A percentile compares a stretch with the other conserved stretches of the same genome.
Evolutionary conservation across 2,888 invertebrate species (phyloP).

Genomic region (Dasysyrphus albostriatus): DNA sequence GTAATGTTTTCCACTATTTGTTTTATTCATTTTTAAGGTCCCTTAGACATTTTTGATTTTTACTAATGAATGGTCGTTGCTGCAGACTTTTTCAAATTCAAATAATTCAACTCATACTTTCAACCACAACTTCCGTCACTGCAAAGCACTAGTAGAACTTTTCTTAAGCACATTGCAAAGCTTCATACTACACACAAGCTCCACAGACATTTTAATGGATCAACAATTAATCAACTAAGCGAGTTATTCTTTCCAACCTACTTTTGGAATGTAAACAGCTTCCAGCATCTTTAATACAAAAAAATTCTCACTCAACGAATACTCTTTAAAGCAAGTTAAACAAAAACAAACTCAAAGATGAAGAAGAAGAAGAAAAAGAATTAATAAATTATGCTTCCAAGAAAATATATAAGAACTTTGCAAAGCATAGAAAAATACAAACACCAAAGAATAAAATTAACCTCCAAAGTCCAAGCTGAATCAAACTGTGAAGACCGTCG

Average conservation of each 20-base stretch:
- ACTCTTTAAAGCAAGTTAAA: conserved; percentile 38
- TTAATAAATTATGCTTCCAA: conserved; percentile 36
- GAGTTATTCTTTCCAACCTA: neutral
- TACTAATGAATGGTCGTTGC: no score
- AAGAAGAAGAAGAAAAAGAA: neutral
- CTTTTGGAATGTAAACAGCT: neutral
- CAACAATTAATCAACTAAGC: neutral
- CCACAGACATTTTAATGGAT: conserved; percentile 5
- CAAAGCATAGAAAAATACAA: conserved; percentile 18
- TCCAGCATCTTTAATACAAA: neutral
- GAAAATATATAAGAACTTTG: conserved; percentile 13
- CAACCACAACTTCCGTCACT: neutral
- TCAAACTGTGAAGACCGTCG: conserved; percentile 61
- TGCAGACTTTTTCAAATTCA: neutral
- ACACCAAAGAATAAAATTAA: conserved; percentile 51
- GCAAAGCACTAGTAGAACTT: neutral
- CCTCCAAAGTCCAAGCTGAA: conserved; percentile 51
- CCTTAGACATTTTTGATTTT: no score
- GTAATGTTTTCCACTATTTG: no score
- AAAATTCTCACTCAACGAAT: conserved; percentile 13
- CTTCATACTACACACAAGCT: neutral
- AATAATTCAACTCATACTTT: neutral
- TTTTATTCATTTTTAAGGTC: no score
- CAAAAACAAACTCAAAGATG: conserved; percentile 49
- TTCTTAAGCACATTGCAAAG: neutral